phyloP scores from a whole-genome alignment of 2,797 vertebrate genomes.

The Muscicapa striata region DNA sequence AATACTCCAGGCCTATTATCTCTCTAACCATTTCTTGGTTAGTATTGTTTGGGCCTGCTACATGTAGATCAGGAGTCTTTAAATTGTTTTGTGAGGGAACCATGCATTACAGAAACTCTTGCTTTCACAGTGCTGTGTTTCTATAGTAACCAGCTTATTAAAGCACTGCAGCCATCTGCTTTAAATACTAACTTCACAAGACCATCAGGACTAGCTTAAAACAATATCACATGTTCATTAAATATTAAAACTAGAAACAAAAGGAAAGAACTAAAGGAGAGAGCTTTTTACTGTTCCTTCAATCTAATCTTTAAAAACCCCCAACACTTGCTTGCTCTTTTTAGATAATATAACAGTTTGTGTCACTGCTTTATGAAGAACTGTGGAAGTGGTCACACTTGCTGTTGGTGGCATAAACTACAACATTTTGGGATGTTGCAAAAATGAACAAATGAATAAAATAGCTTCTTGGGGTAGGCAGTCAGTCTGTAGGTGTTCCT shows the following conservation, averaged over 20 bases:
- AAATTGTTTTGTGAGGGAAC: slow-evolving; percentile 80
- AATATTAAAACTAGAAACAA: slow-evolving; percentile 81
- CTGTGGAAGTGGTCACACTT: not conserved
- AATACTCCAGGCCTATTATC: slow-evolving; percentile 25
- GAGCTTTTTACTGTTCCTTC: not conserved
- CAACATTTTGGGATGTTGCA: not conserved
- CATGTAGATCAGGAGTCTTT: slow-evolving; percentile 78
- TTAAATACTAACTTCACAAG: slow-evolving; percentile 85
- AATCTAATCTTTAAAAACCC: not conserved
- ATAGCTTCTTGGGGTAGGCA: not conserved
- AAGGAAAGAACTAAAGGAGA: slow-evolving; percentile 33
- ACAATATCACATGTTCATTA: slow-evolving; percentile 79
- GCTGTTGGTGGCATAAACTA: not conserved
- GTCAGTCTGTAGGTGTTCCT: not conserved
- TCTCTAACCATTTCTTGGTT: slow-evolving; percentile 9
- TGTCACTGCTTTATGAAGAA: not conserved
- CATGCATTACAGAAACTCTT: slow-evolving; percentile 80
- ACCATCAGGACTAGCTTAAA: slow-evolving; percentile 71
- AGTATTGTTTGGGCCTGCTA: slow-evolving; percentile 56
- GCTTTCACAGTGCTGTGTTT: slow-evolving; percentile 82
- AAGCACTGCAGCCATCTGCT: slow-evolving; percentile 85
- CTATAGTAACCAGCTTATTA: slow-evolving; percentile 87
- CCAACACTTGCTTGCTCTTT: not conserved
- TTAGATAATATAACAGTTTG: not conserved
- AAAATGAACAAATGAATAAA: not conserved